Conservation (phyloP, 2,888 invertebrate genomes). For the Melanophora roralis region DNA sequence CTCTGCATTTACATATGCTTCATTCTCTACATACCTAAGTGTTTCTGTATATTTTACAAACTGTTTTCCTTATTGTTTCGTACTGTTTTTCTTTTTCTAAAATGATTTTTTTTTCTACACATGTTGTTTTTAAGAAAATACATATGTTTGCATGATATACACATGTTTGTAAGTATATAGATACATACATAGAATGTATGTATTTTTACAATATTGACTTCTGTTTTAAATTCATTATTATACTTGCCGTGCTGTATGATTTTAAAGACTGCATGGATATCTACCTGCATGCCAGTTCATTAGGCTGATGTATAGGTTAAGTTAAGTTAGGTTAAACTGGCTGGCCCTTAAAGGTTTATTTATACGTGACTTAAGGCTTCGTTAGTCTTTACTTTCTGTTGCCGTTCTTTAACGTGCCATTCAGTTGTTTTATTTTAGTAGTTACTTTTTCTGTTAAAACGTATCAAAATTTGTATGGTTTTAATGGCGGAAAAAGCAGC, state of each 20-base stretch:
- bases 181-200: not conserved
- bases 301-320: not conserved
- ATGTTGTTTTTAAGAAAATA: not conserved
- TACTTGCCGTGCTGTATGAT: not conserved
- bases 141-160: too few species aligned
- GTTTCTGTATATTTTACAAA: not conserved
- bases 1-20: not conserved
- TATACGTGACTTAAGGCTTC: too few species aligned
- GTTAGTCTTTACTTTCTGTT: too few species aligned
- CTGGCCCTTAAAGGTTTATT: too few species aligned
- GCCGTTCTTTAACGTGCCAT: too few species aligned
- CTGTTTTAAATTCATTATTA: slow-evolving; percentile 41
- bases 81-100: not conserved
- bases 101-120: not conserved
- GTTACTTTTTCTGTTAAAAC: too few species aligned
- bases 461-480: too few species aligned
- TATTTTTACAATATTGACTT: slow-evolving; percentile 7
- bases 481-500: too few species aligned
- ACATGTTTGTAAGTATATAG: too few species aligned
- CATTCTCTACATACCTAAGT: not conserved
- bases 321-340: too few species aligned
- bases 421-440: too few species aligned
- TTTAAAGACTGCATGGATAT: not conserved
- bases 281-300: not conserved
- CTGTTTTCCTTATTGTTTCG: not conserved